Evolutionary conservation across 23 tunicate species (phyloP).

Genomic region (Corella eumyota): DNA sequence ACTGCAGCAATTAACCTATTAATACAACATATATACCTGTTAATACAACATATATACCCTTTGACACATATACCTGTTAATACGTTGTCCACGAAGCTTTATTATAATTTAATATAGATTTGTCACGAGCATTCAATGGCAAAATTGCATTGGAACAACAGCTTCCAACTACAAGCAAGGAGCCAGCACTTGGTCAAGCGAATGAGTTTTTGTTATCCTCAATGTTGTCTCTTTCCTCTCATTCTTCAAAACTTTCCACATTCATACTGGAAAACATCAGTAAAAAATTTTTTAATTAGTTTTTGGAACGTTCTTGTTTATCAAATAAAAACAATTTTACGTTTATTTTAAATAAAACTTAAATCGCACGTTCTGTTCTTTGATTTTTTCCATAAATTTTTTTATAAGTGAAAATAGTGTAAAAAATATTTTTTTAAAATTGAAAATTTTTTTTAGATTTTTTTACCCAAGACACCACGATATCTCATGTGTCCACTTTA

Average conservation of each 20-base stretch:
- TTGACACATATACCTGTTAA: no score
- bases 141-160: constrained; percentile 73
- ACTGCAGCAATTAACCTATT: no score
- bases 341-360: no score
- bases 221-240: constrained; percentile 32
- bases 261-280: constrained; percentile 41
- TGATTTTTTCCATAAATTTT: no score
- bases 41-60: no score
- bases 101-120: constrained; percentile 10
- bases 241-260: constrained; percentile 42
- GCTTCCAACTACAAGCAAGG: constrained; percentile 66
- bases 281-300: background rate
- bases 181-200: constrained; percentile 32
- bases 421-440: no score
- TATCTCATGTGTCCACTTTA: background rate
- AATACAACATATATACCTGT: no score
- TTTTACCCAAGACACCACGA: constrained; percentile 16
- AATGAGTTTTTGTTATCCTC: constrained; percentile 75
- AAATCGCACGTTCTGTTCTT: no score
- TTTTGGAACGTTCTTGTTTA: no score
- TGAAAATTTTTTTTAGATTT: constrained; percentile 12
- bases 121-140: constrained; percentile 65
- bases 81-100: no score
- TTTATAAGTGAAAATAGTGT: no score
- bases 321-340: no score